phyloP scores from a whole-genome alignment of 2,888 invertebrate species.

The Osedax frankpressi region DNA sequence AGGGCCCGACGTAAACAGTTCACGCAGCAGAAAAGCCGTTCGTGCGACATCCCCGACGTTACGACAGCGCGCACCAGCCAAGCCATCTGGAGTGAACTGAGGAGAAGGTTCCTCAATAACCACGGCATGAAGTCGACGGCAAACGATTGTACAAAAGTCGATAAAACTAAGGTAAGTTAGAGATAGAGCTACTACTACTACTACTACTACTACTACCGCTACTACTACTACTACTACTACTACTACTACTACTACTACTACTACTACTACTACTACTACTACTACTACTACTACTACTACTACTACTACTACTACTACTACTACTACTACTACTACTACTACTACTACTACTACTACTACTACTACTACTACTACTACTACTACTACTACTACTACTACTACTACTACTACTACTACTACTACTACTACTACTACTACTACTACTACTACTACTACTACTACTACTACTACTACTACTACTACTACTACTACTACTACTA shows the following conservation, averaged over 20 bases:
- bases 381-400: not conserved
- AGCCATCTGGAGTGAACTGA: not conserved
- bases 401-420: not conserved
- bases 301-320: not conserved
- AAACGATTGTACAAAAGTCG: not conserved
- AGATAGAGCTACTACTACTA: not conserved
- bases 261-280: not conserved
- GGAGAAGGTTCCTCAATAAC: not conserved
- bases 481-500: not conserved
- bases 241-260: not conserved
- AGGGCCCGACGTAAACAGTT: conserved; percentile 11
- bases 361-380: not conserved
- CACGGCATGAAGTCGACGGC: not conserved
- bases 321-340: not conserved
- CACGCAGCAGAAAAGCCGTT: conserved; percentile 24
- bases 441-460: not conserved
- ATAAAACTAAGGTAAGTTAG: not conserved
- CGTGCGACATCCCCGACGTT: conserved; percentile 20
- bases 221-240: not conserved
- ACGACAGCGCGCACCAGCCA: not conserved
- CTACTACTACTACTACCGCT: not conserved
- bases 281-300: conserved; percentile 1
- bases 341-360: not conserved
- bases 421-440: not conserved
- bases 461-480: not conserved